Evolutionary conservation across 2,888 invertebrate genomes (phyloP).

Genomic region (Mylabris sibirica): DNA sequence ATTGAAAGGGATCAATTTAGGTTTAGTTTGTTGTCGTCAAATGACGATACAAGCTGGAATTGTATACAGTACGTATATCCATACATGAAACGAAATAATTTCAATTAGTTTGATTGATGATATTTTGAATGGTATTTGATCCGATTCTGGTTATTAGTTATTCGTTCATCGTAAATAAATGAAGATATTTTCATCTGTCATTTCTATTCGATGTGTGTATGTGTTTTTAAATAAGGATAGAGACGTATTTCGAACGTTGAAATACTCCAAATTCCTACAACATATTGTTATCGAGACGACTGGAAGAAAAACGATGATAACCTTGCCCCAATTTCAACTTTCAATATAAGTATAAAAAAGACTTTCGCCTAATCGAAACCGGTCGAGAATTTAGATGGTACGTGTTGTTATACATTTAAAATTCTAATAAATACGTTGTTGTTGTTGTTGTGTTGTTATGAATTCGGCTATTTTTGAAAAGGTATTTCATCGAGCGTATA

Average conservation of each 20-base stretch:
- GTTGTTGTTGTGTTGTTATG: neutral
- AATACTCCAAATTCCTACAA: constrained; percentile 28
- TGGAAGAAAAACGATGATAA: neutral
- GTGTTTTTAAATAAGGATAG: neutral
- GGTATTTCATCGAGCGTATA: neutral
- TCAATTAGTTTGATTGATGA: constrained; percentile 9
- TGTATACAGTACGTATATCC: neutral
- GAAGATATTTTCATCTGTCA: neutral
- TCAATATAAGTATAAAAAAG: neutral
- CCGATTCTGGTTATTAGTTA: neutral
- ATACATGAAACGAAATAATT: neutral
- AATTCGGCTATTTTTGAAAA: neutral
- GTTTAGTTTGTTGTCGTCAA: neutral
- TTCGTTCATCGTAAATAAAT: neutral
- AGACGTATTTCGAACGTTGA: neutral
- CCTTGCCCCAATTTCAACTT: constrained; percentile 4
- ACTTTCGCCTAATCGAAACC: neutral
- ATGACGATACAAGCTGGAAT: neutral
- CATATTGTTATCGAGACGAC: constrained; percentile 32
- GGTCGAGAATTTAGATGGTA: neutral
- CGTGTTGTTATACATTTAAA: neutral
- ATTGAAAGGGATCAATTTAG: neutral
- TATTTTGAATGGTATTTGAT: neutral
- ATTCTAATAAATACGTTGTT: neutral
- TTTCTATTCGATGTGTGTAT: neutral